Evolutionary conservation across 2,888 invertebrate species (phyloP), one percentile per base, ranked within the genome.

Genomic region (Gastrophysa polygoni): DNA sequence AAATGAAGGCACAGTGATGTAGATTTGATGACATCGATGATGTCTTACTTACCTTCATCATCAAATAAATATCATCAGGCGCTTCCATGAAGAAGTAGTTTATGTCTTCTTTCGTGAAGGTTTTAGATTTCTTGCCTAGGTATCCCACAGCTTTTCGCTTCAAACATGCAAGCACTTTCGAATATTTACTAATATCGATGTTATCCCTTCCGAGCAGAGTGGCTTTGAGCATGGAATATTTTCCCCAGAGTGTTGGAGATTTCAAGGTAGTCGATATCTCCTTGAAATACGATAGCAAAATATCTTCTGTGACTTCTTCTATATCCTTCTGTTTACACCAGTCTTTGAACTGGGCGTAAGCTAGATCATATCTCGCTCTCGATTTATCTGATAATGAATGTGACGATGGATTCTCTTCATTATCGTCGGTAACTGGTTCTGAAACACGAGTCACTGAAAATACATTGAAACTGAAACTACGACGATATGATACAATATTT

Each of bases 31-130:
- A n/a, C n/a, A n/a, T n/a, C n/a, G n/a, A n/a, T n/a, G n/a, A n/a
- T n/a, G n/a, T n/a, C n/a, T n/a, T n/a, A n/a, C n/a, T 29, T 47
- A 57, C 57, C 50, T 61, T 61, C 56, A 57, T 61, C 10, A 61
- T 24, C 10, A 61, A 24, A 14, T 51, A 61, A 1, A 20, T 28
- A 4, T 46, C n/a, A 28, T 61, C 61, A 3, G 48, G 43, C 1
- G 61, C 61, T 51, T 50, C 50, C 17, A 8, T 34, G 1, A 61
- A 14, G 17, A 61, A 61, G 4, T 43, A 29, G 29, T 50, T 34
- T 11, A 61, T 49, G 10, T 61, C 56, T 29, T 56, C 20, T 29
- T 50, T 50, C 17, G 16, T 49, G 11, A 61, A 49, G 7, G 24
- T 21, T 43, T 61, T 61, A 5, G 57, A 17, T 34, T 51, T 50